A percentile compares a stretch with the other conserved stretches of the same genome.
Evolutionary conservation across 2,797 vertebrate genomes (phyloP).

Genomic region (Danio tinwini): DNA sequence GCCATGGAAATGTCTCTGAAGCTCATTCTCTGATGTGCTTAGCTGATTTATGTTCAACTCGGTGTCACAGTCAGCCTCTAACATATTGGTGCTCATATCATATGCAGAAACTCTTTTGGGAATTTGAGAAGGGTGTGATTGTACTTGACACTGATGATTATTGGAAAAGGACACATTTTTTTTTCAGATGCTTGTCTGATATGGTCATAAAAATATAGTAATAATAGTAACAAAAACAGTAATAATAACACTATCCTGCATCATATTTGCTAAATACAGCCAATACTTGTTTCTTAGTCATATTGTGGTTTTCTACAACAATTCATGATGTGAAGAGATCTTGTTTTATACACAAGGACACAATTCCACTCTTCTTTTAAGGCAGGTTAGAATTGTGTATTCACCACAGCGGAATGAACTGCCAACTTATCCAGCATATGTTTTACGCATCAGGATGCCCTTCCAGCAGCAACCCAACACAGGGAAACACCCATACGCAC

Average conservation of each 20-base stretch:
- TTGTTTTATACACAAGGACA: too few relatives aligned
- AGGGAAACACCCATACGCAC: too few relatives aligned
- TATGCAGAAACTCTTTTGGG: slow-evolving; percentile 23
- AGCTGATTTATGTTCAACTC: slow-evolving; percentile 49
- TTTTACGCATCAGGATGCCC: too few relatives aligned
- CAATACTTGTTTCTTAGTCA: too few relatives aligned
- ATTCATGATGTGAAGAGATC: too few relatives aligned
- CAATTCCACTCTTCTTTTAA: too few relatives aligned
- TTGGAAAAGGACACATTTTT: neutral
- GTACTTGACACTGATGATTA: slow-evolving; percentile 23
- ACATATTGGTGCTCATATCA: slow-evolving; percentile 31
- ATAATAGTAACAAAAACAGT: neutral
- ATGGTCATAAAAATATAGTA: neutral
- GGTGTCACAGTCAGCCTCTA: slow-evolving; percentile 25
- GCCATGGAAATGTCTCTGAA: slow-evolving; percentile 80
- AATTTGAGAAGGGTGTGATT: slow-evolving; percentile 15
- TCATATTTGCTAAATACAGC: too few relatives aligned
- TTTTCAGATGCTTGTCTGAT: neutral
- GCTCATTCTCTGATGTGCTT: slow-evolving; percentile 58
- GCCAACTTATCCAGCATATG: too few relatives aligned
- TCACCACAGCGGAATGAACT: too few relatives aligned
- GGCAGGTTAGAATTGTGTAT: too few relatives aligned
- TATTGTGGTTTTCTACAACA: too few relatives aligned
- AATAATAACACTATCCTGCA: neutral
- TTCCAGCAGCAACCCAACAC: too few relatives aligned